These are phyloP conservation scores for Peribatodes rhomboidaria DNA, from an alignment of 2,888 invertebrate genomes.

Conservation along the genomic window DNA sequence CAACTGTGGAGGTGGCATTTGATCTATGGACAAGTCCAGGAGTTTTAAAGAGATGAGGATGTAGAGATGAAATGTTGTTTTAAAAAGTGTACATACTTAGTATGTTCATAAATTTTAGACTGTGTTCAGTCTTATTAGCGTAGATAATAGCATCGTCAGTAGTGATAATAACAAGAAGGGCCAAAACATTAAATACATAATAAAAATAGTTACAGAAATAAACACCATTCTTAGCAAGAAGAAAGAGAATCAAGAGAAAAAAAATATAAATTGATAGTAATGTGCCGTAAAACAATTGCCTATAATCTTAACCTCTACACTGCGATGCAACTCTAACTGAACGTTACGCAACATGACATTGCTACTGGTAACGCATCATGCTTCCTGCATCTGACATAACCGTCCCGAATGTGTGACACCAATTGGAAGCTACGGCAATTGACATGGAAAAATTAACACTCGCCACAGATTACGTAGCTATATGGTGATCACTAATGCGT, in stretches of 20 bases:
- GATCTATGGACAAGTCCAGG: not conserved
- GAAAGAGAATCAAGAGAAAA: no score
- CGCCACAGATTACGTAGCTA: not conserved
- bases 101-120: no score
- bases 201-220: no score
- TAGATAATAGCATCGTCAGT: no score
- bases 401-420: slow-evolving; percentile 26
- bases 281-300: no score
- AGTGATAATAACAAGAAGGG: no score
- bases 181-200: no score
- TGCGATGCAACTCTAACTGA: slow-evolving; percentile 2
- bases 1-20: slow-evolving; percentile 19
- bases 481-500: not conserved
- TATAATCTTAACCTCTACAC: slow-evolving; percentile 10
- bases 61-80: no score
- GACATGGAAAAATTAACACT: slow-evolving; percentile 9
- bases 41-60: no score
- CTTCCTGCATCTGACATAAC: slow-evolving; percentile 37
- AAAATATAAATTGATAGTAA: not conserved
- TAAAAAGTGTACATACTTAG: no score
- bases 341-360: slow-evolving; percentile 32
- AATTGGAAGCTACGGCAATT: slow-evolving; percentile 15
- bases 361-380: slow-evolving; percentile 30
- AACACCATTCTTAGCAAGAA: no score
- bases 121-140: no score